Conservation (phyloP, 2,113 vertebrate genomes). For the Delphinapterus leucas region DNA sequence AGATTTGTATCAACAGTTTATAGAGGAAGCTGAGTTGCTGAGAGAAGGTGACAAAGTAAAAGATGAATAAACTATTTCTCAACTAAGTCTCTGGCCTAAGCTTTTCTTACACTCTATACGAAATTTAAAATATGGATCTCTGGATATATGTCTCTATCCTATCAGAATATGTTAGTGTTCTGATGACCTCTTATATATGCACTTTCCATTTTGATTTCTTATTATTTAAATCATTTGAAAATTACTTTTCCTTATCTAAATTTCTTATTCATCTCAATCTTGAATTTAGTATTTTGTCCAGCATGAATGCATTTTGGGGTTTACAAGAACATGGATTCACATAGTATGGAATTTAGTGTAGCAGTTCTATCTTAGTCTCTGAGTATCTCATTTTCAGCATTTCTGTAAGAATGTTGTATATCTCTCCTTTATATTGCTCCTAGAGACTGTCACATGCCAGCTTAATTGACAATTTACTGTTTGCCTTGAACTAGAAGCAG, state of each 20-base stretch:
- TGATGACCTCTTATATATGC: background rate
- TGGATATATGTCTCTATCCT: background rate
- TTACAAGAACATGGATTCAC: background rate
- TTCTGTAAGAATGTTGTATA: background rate
- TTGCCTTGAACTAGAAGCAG: background rate
- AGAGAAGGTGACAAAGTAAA: background rate
- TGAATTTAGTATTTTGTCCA: conserved; percentile 15
- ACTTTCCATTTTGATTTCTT: background rate
- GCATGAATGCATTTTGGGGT: background rate
- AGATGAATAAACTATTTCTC: background rate
- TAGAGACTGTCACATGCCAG: background rate
- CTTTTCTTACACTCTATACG: background rate
- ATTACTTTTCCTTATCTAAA: background rate
- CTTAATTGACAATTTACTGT: background rate
- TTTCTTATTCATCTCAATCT: background rate
- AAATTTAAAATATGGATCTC: background rate
- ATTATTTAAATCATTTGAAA: conserved; percentile 25
- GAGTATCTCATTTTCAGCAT: background rate
- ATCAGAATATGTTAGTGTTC: background rate
- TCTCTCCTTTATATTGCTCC: background rate
- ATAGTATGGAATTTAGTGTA: background rate
- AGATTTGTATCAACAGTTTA: background rate
- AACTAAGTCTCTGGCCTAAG: background rate
- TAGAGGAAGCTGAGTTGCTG: background rate
- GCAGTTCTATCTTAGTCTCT: background rate